Percentiles rank a stretch among this genome's conserved stretches.
Conservation (phyloP, 2,113 vertebrate genomes). For the Otocyon megalotis region DNA sequence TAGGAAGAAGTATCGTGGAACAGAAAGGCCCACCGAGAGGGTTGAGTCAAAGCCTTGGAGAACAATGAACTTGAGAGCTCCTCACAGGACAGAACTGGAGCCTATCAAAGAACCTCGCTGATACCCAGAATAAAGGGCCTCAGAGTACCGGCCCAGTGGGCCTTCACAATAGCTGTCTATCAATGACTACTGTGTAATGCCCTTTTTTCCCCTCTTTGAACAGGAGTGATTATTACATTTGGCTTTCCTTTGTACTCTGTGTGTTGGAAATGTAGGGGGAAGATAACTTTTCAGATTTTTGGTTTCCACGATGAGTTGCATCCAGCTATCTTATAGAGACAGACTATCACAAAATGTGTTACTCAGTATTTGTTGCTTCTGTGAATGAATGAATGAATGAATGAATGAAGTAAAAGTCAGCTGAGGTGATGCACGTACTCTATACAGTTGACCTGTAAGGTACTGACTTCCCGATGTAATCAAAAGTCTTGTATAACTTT, state of each 20-base stretch:
- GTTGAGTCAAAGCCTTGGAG: neutral
- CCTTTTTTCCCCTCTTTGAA: neutral
- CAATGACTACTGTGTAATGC: neutral
- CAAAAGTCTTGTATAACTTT: neutral
- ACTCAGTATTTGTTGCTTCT: neutral
- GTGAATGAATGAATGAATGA: neutral
- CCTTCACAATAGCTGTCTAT: neutral
- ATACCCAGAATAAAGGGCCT: neutral
- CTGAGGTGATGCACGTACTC: neutral
- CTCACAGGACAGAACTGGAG: neutral
- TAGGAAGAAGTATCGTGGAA: neutral
- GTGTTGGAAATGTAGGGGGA: neutral
- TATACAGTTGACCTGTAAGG: neutral
- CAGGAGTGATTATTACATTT: neutral
- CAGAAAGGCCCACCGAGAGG: neutral
- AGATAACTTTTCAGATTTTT: neutral
- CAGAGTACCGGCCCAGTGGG: neutral
- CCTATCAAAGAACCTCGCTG: neutral
- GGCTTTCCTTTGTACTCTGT: neutral
- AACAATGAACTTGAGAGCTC: neutral
- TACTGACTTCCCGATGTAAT: neutral
- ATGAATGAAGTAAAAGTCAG: slow-evolving; percentile 6
- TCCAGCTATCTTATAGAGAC: neutral
- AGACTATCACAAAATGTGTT: neutral
- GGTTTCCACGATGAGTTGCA: slow-evolving; percentile 35